Percentiles rank a stretch among this genome's conserved stretches.
Conservation (phyloP, 2,888 invertebrate species). For the Rhagonycha lutea region DNA sequence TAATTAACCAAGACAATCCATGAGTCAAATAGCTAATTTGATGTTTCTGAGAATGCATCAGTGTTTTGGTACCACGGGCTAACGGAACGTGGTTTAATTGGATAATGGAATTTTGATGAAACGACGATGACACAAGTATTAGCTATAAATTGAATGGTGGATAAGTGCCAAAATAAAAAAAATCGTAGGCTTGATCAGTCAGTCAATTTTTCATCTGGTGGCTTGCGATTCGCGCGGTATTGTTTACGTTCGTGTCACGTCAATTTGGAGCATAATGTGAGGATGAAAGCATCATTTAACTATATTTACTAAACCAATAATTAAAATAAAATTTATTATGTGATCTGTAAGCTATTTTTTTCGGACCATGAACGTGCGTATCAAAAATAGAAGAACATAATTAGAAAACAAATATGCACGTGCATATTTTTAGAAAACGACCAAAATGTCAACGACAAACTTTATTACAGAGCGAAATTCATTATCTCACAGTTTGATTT, state of each 20-base stretch:
- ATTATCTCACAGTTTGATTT: neutral
- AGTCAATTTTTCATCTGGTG: constrained; percentile 16
- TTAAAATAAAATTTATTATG: neutral
- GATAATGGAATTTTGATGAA: neutral
- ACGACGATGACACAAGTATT: constrained; percentile 1
- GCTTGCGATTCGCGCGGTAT: constrained; percentile 8
- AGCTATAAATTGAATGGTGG: constrained; percentile 12
- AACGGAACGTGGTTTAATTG: neutral
- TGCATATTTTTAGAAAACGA: neutral
- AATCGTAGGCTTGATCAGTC: constrained; percentile 18
- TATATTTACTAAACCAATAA: neutral
- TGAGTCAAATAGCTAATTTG: neutral
- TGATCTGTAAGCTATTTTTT: neutral
- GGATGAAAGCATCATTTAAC: constrained; percentile 11
- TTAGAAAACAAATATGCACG: neutral
- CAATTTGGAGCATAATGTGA: constrained; percentile 13
- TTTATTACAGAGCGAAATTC: neutral
- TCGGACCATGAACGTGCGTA: neutral
- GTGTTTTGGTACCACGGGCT: neutral
- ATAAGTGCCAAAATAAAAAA: constrained; percentile 15
- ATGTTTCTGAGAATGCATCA: neutral
- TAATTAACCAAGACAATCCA: neutral
- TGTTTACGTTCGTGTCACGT: constrained; percentile 18
- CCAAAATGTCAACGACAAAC: neutral
- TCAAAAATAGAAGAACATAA: neutral